Conservation (phyloP, 2,888 invertebrate genomes). For the Eupithecia abbreviata region DNA sequence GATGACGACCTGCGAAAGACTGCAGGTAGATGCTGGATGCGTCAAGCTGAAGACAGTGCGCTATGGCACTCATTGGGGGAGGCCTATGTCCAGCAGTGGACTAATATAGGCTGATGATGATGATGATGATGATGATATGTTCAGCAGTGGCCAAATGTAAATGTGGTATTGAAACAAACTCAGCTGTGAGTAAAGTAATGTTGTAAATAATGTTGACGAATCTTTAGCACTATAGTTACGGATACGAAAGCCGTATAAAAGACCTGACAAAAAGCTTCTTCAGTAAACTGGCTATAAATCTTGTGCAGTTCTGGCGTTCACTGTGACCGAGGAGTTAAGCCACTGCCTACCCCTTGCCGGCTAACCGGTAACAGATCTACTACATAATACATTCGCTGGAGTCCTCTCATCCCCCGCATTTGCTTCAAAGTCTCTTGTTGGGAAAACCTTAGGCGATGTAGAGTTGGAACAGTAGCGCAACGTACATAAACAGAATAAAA, state of each 20-base stretch:
- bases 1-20: no score
- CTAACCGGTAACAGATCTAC: constrained; percentile 60
- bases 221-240: not conserved
- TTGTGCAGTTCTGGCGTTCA: not conserved
- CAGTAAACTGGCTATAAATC: constrained; percentile 1
- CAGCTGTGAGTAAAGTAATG: no score
- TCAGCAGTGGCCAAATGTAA: no score
- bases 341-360: constrained; percentile 46
- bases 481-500: not conserved
- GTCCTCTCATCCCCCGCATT: constrained; percentile 59
- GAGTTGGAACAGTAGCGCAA: constrained; percentile 21
- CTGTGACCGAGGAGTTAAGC: constrained; percentile 40
- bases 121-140: no score
- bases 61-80: no score
- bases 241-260: not conserved
- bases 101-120: no score
- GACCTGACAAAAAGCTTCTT: not conserved
- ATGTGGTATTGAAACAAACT: no score
- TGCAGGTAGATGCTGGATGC: no score
- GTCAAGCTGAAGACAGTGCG: no score
- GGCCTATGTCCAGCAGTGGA: no score
- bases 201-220: not conserved
- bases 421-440: constrained; percentile 56
- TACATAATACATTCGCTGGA: constrained; percentile 64
- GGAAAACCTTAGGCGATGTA: constrained; percentile 39